phyloP scores from a whole-genome alignment of 2,113 vertebrate genomes.

The Anguilla japonica region DNA sequence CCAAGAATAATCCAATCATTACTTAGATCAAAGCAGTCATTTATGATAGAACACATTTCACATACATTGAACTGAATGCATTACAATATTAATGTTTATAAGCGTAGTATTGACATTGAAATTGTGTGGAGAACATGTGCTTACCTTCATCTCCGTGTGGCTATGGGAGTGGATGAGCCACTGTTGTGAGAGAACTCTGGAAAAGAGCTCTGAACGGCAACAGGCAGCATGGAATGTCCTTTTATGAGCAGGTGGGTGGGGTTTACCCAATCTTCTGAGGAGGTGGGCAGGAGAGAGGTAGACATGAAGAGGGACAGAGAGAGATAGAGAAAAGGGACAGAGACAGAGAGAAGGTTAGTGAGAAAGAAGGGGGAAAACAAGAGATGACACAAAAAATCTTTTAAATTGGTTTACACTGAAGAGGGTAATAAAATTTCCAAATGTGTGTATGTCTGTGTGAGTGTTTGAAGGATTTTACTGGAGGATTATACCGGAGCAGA shows the following conservation, averaged over 20 bases:
- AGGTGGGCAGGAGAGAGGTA: constrained; percentile 72
- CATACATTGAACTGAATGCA: not conserved
- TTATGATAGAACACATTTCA: not conserved
- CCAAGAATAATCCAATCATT: not conserved
- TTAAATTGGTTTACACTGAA: not conserved
- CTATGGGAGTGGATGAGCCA: constrained; percentile 67
- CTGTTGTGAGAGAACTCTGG: constrained; percentile 66
- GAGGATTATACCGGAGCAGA: not conserved
- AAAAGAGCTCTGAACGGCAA: constrained; percentile 75
- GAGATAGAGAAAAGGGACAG: not conserved
- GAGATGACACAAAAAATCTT: not conserved
- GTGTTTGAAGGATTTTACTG: constrained; percentile 17
- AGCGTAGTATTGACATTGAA: not conserved
- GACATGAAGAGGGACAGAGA: not conserved
- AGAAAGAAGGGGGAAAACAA: constrained; percentile 10
- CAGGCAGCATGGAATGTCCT: constrained; percentile 81
- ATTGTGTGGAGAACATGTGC: constrained; percentile 43
- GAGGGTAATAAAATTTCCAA: not conserved
- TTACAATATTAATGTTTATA: not conserved
- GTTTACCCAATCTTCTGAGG: constrained; percentile 62
- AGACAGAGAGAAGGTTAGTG: constrained; percentile 15
- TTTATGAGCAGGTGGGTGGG: constrained; percentile 96
- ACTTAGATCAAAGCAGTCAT: not conserved
- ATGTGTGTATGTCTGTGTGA: not conserved
- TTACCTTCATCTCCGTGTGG: constrained; percentile 78